Conservation (phyloP, 2,888 invertebrate genomes). For the Pogonocherus hispidulus region DNA sequence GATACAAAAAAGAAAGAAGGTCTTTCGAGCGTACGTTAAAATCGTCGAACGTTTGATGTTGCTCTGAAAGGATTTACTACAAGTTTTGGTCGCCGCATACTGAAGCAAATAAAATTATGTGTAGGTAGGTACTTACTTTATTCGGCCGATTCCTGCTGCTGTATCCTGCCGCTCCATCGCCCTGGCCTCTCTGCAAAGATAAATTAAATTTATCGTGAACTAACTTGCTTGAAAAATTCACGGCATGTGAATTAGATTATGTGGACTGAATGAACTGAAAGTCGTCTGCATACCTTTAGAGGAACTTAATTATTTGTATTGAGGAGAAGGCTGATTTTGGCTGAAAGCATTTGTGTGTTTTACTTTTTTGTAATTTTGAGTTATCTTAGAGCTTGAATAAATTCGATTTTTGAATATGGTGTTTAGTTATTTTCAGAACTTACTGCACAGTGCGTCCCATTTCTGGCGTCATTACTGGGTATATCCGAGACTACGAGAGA, state of each 20-base stretch:
- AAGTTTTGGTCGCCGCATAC: constrained; percentile 32
- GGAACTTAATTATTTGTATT: constrained; percentile 24
- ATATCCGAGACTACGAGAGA: no score
- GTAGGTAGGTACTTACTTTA: constrained; percentile 70
- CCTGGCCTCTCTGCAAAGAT: constrained; percentile 68
- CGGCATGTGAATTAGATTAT: constrained; percentile 40
- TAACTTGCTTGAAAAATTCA: constrained; percentile 32
- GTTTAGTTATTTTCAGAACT: no score
- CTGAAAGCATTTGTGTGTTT: no score
- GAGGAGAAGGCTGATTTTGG: constrained; percentile 8
- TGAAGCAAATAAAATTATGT: constrained; percentile 32
- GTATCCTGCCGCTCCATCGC: constrained; percentile 71
- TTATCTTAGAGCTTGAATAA: no score
- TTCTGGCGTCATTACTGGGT: no score
- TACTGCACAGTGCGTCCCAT: no score
- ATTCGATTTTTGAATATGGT: no score
- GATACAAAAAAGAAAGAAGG: not conserved
- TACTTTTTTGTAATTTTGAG: no score
- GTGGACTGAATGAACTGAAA: constrained; percentile 11
- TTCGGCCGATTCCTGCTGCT: constrained; percentile 70
- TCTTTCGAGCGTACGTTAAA: not conserved
- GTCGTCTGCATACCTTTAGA: constrained; percentile 1
- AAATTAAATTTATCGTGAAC: constrained; percentile 40
- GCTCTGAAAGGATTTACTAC: constrained; percentile 18
- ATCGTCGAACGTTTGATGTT: constrained; percentile 20